These are phyloP conservation scores for Zaprionus davidi DNA, from an alignment of 1,140 invertebrate genomes.

Conservation along the genomic window DNA sequence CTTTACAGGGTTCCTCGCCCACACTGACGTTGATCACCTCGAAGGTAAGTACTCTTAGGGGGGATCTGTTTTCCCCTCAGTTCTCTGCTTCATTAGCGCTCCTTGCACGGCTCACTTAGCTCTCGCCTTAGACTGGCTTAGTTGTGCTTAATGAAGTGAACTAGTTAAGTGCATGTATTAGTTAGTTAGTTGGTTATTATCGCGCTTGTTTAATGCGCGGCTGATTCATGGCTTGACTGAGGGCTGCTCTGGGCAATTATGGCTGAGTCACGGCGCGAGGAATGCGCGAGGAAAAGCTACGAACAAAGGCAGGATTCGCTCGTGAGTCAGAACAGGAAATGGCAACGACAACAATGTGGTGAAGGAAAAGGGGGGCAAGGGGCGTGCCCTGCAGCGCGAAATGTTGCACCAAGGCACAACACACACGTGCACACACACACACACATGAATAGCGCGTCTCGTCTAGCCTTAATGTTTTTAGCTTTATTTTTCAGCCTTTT, in stretches of 20 bases:
- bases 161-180: constrained; percentile 32
- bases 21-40: constrained; percentile 89
- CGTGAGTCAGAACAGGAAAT: constrained; percentile 60
- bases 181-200: constrained; percentile 19
- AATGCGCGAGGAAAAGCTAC: constrained; percentile 3
- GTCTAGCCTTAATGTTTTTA: background rate
- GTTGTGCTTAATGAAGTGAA: background rate
- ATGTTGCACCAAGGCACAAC: constrained; percentile 66
- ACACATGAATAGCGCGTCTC: background rate
- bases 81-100: background rate
- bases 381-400: constrained; percentile 65
- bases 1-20: constrained; percentile 88
- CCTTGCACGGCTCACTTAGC: constrained; percentile 32
- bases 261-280: constrained; percentile 1
- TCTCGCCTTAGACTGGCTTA: background rate
- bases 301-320: constrained; percentile 21
- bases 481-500: constrained; percentile 28
- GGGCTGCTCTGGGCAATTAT: background rate
- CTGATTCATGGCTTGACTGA: background rate
- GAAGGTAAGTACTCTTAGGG: constrained; percentile 86
- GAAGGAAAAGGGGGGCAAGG: constrained; percentile 2
- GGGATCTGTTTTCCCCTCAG: background rate
- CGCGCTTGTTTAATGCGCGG: background rate
- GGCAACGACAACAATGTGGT: constrained; percentile 18
- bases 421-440: constrained; percentile 20